Base-by-base conservation (phyloP, 1,140 invertebrate genomes). In the Camponotus vicinus region DNA sequence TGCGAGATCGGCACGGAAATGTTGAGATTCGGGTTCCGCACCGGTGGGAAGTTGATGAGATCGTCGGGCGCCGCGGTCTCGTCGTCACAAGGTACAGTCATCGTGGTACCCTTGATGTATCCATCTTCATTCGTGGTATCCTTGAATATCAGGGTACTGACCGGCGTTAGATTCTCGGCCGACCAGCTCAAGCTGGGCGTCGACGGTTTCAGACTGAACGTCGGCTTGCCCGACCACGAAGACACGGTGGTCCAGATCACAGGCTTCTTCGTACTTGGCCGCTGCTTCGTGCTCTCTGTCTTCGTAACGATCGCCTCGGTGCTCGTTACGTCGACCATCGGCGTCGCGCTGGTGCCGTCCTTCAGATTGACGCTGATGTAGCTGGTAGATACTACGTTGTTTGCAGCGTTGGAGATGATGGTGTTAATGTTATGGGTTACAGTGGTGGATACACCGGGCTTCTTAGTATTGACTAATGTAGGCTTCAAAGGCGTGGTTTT, bases 31-130 rank as follows among this genome's bases (percentile, higher is more conserved):
- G 98, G 98, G 93, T 98, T 98, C 73, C 97, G 96, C 2, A 98
- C 98, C 0, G 98, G 98, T 42, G 98, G 98, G 94, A 98, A 98
- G 87, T 98, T 98, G 27, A 97, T 96, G 6, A 97, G 93, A 82
- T 97, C 97, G 86, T 98, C 97, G 0, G 96, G 95, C 0, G 95
- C 92, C 1, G 96, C 96, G 0, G 96, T 97, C 76, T 96, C 94
- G 0, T 95, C 94, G 1, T 94, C 93, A 69, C 91, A 93, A 9
- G 87, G 90, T 1, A 21, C 5, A 0, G 86, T 52, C 85, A 0
- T 52, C 49, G 93, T 92, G 4, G 90, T 88, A 1, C 86, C 13
- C 37, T 85, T 91, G 21, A 88, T 84, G 3, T 52, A 61, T 49
- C 1, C 80, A 4, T 15, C 49, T 13, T 52, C 71, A 0, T n/a